phyloP scores from a whole-genome alignment of 1,140 invertebrate genomes.

The Rhopalosiphum maidis region DNA sequence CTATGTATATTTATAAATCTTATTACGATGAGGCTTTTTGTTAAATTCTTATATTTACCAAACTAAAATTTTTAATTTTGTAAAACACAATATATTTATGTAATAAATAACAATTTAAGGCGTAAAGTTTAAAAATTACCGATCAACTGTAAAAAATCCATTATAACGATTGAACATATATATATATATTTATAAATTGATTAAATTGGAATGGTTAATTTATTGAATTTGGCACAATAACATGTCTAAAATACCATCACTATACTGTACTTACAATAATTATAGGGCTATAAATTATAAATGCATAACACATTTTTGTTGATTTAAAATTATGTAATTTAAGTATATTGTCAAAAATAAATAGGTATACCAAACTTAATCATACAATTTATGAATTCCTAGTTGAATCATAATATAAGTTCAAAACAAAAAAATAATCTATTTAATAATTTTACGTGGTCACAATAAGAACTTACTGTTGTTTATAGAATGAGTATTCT shows the following conservation, averaged over 20 bases:
- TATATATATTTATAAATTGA: too few species aligned
- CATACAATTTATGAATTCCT: neutral
- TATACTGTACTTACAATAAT: neutral
- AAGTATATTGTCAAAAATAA: neutral
- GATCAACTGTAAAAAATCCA: neutral
- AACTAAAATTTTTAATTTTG: too few species aligned
- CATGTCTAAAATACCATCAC: neutral
- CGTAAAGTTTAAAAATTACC: neutral
- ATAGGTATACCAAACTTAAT: neutral
- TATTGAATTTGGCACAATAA: neutral
- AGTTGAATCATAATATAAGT: neutral
- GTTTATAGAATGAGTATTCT: neutral
- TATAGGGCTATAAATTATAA: neutral
- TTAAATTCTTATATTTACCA: too few species aligned
- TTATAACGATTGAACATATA: neutral
- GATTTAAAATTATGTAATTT: neutral
- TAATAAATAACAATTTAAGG: neutral
- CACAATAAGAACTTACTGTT: neutral
- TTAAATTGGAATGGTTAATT: neutral
- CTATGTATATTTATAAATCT: too few species aligned
- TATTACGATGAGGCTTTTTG: too few species aligned
- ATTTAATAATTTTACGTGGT: neutral
- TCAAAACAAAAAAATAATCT: neutral
- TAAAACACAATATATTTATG: neutral
- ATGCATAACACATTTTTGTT: neutral